Percentiles rank a stretch among this genome's conserved stretches.
Conservation (phyloP, 2,113 vertebrate species). For the Mellivora capensis region DNA sequence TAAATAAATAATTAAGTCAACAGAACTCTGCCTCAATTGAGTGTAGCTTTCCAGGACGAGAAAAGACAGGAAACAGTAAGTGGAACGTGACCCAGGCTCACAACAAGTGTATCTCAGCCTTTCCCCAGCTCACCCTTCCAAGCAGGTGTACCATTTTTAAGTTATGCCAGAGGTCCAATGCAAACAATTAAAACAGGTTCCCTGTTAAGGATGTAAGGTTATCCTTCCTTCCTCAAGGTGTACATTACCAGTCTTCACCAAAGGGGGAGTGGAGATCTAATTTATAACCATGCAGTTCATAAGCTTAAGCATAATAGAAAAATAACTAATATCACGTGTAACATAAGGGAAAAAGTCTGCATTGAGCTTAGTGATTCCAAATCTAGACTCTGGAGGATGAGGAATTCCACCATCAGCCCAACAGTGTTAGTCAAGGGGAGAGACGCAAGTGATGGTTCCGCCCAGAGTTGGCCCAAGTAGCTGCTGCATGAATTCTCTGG, state of each 20-base stretch:
- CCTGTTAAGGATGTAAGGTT: neutral
- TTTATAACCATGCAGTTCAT: neutral
- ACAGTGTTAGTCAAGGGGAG: neutral
- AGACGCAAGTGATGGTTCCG: neutral
- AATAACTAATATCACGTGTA: neutral
- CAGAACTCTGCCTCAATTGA: constrained; percentile 26
- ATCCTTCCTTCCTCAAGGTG: neutral
- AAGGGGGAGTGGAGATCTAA: neutral
- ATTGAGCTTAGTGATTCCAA: neutral
- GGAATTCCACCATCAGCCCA: neutral
- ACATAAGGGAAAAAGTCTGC: neutral
- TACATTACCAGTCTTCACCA: neutral
- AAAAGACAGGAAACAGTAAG: neutral
- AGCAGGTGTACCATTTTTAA: neutral
- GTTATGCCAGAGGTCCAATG: neutral
- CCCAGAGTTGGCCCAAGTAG: rapidly evolving
- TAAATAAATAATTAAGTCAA: neutral
- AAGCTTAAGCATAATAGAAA: neutral
- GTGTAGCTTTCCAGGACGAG: neutral
- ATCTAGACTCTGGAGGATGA: neutral
- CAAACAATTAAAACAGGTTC: neutral
- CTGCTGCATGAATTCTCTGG: neutral
- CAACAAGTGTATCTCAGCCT: neutral
- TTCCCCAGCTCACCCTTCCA: neutral
- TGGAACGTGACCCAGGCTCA: neutral